Base-by-base conservation (phyloP, 1,140 invertebrate genomes). In the Cydia fagiglandana region DNA sequence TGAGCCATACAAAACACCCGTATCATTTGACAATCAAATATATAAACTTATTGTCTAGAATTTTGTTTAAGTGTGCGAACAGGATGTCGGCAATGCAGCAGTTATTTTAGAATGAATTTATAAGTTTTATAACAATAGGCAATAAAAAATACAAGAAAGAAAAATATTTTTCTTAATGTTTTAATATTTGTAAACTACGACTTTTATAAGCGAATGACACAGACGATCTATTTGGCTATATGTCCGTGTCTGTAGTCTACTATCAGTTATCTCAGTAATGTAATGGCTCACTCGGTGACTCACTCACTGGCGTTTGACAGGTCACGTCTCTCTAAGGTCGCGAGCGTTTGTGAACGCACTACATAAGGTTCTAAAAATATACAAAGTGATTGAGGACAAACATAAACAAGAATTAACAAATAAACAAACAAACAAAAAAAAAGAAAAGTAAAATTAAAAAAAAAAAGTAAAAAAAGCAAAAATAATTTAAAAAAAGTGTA, bases 61-160 rank as follows among this genome's bases (percentile, higher is more conserved):
- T 61, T n/a, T 61, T 61, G 56, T 61, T 38, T 38, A 41, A 70
- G 66, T 70, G 66, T 70, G 66, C 34, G 34, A 70, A 70, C 66
- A 70, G 66, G 34, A 45, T 70, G 66, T 41, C 38, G 66, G 1
- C 5, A 38, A 20, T 15, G 34, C 15, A 3, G 66, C 34, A 17
- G 12, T 70, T 20, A 17, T 70, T 66, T 66, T 17, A 41, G 28
- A 61, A 61, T 61, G 53, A 61, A 17, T 17, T 56, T 56, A 20
- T 17, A 56, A 56, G 53, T 61, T 12, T 61, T 61, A 61, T 61
- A 24, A 30, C 30, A 30, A 30, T 2, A 30, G 30, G 30, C 30
- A 30, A 30, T 4, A 30, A 2, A 30, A 3, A 30, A 30, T 4
- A n/a, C n/a, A n/a, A n/a, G n/a, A n/a, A n/a, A n/a, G n/a, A n/a